Base-by-base conservation (phyloP, 2,888 invertebrate genomes). In the Drosophila parthenogenetica region DNA sequence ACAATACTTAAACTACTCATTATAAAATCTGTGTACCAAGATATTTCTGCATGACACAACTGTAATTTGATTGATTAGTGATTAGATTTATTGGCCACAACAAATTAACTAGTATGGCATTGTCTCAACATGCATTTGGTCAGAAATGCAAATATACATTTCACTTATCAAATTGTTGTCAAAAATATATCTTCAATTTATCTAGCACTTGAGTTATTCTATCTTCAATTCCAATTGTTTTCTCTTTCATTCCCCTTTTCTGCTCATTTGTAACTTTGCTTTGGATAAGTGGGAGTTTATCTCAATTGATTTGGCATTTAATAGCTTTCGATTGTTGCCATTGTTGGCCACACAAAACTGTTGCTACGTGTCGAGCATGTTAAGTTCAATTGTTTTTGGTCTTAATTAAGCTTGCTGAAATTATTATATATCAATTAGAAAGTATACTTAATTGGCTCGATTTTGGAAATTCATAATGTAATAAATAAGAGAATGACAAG, bases 291-390 rank as follows among this genome's bases (percentile, higher is more conserved):
- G 48, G 40, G 29, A 48, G 29, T n/a, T 50, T 37, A 54, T 40
- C 35, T 35, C 22, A 46, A 35, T 66, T 60, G 42, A 42, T 42
- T 50, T 66, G 16, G 14, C 17, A 57, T 39, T 53, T 49, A 51
- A 57, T 51, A 39, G 39, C 39, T 14, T 32, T 32, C 8, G 29
- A 35, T 35, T 11, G 46, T 14, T 14, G 5, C 25, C 4, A 19
- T 43, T 43, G 42, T 43, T 43, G 48, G 11, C 39, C 11, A 48
- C 25, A 10, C 29, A 16, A 29, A 29, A 29, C 11, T 48, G 48
- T 48, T 32, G 32, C 16, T 48, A 70, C 79, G 82, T 78, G 82
- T 43, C 22, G 16, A 13, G 63, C 43, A 61, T 65, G 58, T 70
- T 29, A 55, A 78, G 25, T 67, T 67, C 51, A 66, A 79, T 69